Evolutionary conservation across 2,113 vertebrate genomes (phyloP).

Genomic region (Mesoclemmys tuberculata): DNA sequence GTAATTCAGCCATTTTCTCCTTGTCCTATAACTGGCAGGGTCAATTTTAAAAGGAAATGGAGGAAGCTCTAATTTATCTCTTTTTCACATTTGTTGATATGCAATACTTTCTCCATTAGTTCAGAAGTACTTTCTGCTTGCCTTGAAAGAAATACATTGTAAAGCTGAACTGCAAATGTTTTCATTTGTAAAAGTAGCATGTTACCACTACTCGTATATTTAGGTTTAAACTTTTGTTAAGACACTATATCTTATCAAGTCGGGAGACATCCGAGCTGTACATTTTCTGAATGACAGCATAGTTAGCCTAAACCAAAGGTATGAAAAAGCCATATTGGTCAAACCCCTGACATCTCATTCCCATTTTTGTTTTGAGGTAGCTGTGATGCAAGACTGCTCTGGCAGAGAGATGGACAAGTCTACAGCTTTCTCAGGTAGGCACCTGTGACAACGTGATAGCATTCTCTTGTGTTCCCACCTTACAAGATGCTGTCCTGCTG

Average conservation of each 20-base stretch:
- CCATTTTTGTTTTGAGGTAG: neutral
- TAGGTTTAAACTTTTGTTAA: neutral
- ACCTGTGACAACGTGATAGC: neutral
- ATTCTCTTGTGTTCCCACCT: neutral
- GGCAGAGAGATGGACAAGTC: neutral
- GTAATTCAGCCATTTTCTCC: neutral
- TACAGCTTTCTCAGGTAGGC: neutral
- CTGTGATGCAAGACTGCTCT: neutral
- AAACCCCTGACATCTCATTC: neutral
- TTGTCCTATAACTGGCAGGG: neutral
- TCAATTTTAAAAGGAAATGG: neutral
- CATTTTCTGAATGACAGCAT: accelerated
- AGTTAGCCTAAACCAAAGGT: neutral
- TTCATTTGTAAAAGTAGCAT: neutral
- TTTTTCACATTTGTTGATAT: accelerated
- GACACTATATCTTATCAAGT: neutral
- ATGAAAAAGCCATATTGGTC: neutral
- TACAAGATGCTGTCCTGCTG: too few relatives aligned
- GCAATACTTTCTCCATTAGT: neutral
- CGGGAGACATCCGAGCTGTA: neutral
- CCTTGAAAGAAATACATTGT: neutral
- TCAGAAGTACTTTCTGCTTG: neutral
- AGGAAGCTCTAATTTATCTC: neutral
- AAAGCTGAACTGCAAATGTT: neutral
- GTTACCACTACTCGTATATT: neutral